phyloP scores from a whole-genome alignment of 2,888 invertebrate species.

The Apotomis betuletana region DNA sequence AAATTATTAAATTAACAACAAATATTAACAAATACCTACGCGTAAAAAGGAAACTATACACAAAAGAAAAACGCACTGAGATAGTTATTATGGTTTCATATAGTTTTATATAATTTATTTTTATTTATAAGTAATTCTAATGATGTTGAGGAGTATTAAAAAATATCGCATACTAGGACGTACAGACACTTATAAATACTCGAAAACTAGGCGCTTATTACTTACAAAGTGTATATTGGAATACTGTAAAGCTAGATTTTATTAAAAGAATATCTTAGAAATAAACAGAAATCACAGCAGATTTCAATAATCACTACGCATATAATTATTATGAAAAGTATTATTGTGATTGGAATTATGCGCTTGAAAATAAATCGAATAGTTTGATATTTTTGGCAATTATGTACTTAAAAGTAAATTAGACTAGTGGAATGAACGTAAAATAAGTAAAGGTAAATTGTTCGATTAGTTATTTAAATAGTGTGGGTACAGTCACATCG shows the following conservation, averaged over 20 bases:
- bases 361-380: slow-evolving; percentile 42
- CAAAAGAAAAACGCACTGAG: slow-evolving; percentile 36
- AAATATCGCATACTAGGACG: neutral
- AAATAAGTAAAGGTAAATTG: slow-evolving; percentile 60
- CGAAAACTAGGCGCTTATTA: slow-evolving; percentile 16
- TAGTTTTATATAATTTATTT: neutral
- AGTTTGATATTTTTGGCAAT: slow-evolving; percentile 42
- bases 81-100: slow-evolving; percentile 13
- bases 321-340: slow-evolving; percentile 43
- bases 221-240: slow-evolving; percentile 37
- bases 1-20: slow-evolving; percentile 42
- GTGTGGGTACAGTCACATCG: slow-evolving; percentile 9
- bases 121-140: neutral
- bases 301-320: slow-evolving; percentile 53
- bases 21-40: slow-evolving; percentile 40
- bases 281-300: slow-evolving; percentile 74
- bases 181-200: neutral
- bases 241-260: slow-evolving; percentile 43
- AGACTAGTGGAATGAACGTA: slow-evolving; percentile 63
- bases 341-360: slow-evolving; percentile 53
- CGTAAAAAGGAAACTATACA: slow-evolving; percentile 36
- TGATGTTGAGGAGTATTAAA: slow-evolving; percentile 12
- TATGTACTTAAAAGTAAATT: slow-evolving; percentile 42
- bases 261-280: slow-evolving; percentile 50
- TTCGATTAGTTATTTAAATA: slow-evolving; percentile 49